These are phyloP conservation scores for Chromoteleia sp. DNA, from an alignment of 2,888 invertebrate species.

Conservation along the genomic window DNA sequence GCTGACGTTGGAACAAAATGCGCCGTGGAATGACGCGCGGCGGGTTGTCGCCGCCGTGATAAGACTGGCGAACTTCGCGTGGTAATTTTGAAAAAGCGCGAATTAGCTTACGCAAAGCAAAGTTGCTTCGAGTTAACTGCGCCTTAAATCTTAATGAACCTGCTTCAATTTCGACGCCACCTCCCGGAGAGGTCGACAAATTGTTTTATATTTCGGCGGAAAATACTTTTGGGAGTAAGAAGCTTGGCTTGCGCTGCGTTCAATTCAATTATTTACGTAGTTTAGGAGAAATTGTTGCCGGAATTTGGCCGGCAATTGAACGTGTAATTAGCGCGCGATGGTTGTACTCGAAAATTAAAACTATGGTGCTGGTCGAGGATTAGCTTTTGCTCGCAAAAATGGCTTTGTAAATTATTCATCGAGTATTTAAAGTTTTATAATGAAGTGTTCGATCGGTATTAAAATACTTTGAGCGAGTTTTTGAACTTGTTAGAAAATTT, in stretches of 20 bases:
- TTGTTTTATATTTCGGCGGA: constrained; percentile 14
- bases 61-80: neutral
- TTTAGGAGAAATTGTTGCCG: constrained; percentile 11
- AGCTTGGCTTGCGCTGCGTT: constrained; percentile 2
- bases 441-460: neutral
- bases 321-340: neutral
- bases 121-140: constrained; percentile 13
- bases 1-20: constrained; percentile 13
- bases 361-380: neutral
- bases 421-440: constrained; percentile 4
- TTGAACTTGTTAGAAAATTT: neutral
- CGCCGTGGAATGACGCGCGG: constrained; percentile 6
- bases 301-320: neutral
- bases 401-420: constrained; percentile 14
- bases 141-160: constrained; percentile 26
- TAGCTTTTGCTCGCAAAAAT: constrained; percentile 14
- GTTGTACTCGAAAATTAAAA: constrained; percentile 4
- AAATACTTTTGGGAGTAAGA: constrained; percentile 20
- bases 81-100: constrained; percentile 25
- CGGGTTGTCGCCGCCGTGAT: neutral
- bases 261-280: constrained; percentile 20
- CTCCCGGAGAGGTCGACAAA: neutral
- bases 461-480: constrained; percentile 3
- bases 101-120: constrained; percentile 7
- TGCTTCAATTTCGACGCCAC: constrained; percentile 11